Evolutionary conservation across 2,113 vertebrate genomes (phyloP).

Genomic region (Penelope pileata): DNA sequence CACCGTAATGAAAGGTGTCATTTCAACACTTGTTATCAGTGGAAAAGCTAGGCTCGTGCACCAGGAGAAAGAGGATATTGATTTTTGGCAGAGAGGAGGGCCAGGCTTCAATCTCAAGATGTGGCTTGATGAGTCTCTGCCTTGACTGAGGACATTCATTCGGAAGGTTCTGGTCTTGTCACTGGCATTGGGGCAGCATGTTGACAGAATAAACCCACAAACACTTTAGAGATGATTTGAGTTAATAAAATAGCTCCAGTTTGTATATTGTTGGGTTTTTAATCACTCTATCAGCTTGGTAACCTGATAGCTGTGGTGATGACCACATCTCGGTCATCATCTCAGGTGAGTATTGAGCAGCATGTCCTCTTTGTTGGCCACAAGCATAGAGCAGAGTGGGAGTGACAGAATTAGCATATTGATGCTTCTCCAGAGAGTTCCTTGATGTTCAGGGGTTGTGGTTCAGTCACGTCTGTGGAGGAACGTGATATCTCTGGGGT

Average conservation of each 20-base stretch:
- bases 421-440: background rate
- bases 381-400: background rate
- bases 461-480: background rate
- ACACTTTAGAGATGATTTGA: background rate
- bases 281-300: background rate
- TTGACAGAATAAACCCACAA: background rate
- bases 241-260: background rate
- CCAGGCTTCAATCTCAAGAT: background rate
- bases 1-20: background rate
- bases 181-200: background rate
- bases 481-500: background rate
- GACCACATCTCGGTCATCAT: fast-evolving
- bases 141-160: background rate
- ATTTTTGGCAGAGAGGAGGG: background rate
- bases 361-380: background rate
- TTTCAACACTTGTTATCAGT: background rate
- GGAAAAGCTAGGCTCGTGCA: background rate
- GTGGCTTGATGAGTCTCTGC: background rate
- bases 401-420: background rate
- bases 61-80: background rate
- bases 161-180: background rate
- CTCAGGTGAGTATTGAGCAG: background rate
- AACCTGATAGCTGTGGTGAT: background rate
- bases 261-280: background rate
- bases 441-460: background rate